A percentile compares a stretch with the other conserved stretches of the same genome.
Conservation (phyloP, 2,113 vertebrate genomes). For the Pseudopipra pipra region DNA sequence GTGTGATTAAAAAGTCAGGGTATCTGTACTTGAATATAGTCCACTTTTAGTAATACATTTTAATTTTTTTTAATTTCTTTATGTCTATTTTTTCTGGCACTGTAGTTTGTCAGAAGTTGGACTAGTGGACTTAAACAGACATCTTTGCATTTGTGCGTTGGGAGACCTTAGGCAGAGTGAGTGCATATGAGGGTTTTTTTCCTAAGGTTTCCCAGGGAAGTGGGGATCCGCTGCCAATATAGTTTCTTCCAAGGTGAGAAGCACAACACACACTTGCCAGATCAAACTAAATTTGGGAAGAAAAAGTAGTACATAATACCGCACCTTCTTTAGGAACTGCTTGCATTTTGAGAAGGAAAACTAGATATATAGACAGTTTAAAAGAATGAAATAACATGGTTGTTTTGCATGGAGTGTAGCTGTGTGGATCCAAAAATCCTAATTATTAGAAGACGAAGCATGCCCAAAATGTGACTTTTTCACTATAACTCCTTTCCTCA, state of each 20-base stretch:
- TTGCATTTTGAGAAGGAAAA: neutral
- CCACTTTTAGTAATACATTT: neutral
- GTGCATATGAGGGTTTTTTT: neutral
- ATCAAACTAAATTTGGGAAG: neutral
- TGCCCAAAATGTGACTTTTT: neutral
- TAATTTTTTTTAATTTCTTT: neutral
- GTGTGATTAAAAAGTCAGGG: slow-evolving; percentile 26
- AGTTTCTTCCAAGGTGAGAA: neutral
- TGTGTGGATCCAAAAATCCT: neutral
- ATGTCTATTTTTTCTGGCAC: neutral
- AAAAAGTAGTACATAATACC: neutral
- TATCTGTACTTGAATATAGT: neutral
- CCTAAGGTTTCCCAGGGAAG: neutral
- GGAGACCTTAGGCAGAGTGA: neutral
- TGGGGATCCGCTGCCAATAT: neutral
- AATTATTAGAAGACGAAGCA: neutral
- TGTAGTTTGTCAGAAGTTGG: neutral
- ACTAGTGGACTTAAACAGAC: neutral
- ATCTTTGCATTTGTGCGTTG: neutral
- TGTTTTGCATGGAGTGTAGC: neutral
- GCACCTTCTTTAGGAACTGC: neutral
- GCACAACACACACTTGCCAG: neutral
- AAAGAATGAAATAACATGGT: neutral
- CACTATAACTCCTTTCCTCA: neutral
- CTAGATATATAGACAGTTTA: neutral